Conservation (phyloP, 2,797 vertebrate genomes). For the Silurus aristotelis region DNA sequence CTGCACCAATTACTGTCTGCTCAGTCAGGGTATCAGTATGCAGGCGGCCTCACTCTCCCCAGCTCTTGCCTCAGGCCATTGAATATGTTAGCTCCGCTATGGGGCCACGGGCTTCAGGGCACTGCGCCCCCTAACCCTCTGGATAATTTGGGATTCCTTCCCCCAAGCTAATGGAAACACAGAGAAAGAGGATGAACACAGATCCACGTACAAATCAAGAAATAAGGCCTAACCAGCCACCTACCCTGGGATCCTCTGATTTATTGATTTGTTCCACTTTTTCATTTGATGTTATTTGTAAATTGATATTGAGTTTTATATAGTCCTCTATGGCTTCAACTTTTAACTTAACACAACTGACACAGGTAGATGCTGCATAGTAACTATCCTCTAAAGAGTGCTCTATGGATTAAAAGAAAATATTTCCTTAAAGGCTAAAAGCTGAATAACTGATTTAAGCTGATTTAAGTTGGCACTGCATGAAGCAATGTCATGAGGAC, state of each 20-base stretch:
- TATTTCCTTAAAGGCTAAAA: background rate
- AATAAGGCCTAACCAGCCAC: conserved; percentile 68
- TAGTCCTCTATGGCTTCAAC: conserved; percentile 26
- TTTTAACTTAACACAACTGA: conserved; percentile 30
- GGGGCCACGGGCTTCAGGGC: conserved; percentile 79
- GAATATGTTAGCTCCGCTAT: conserved; percentile 89
- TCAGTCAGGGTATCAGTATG: conserved; percentile 86
- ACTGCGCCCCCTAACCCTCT: conserved; percentile 78
- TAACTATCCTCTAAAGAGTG: conserved; percentile 32
- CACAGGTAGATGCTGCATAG: conserved; percentile 38
- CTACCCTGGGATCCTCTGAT: conserved; percentile 74
- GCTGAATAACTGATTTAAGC: conserved; percentile 5
- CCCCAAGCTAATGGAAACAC: conserved; percentile 62
- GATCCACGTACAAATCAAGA: conserved; percentile 73
- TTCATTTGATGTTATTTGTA: conserved; percentile 76
- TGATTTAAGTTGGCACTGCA: background rate
- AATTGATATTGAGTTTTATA: conserved; percentile 71
- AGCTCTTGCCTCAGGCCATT: conserved; percentile 89
- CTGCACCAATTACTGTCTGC: conserved; percentile 85
- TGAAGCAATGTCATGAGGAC: background rate
- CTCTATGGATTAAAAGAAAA: conserved; percentile 15
- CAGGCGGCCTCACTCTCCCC: conserved; percentile 77
- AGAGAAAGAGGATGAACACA: conserved; percentile 25
- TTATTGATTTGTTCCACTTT: conserved; percentile 79
- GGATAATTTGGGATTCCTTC: conserved; percentile 90